Conservation (phyloP, 2,797 vertebrate genomes). For the Pseudomugil gertrudae region DNA sequence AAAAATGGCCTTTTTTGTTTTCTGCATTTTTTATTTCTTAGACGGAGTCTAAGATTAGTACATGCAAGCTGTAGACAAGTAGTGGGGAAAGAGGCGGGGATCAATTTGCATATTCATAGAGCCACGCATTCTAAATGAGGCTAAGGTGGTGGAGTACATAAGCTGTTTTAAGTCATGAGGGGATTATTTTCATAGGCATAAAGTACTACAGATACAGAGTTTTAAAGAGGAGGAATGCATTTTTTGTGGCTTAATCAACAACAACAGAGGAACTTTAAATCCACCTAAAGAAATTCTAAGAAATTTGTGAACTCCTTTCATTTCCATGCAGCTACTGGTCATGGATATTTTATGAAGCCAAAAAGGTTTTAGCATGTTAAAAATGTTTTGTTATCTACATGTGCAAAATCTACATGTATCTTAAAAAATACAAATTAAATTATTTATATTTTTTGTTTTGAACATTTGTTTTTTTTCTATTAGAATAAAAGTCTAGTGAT, state of each 20-base stretch:
- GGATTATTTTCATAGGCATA: constrained; percentile 9
- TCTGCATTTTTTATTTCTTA: not conserved
- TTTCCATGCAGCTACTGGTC: not conserved
- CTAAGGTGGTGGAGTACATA: constrained; percentile 30
- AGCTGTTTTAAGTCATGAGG: constrained; percentile 26
- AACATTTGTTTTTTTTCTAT: constrained; percentile 24
- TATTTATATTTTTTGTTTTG: constrained; percentile 1
- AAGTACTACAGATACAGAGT: constrained; percentile 14
- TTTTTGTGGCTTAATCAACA: constrained; percentile 10
- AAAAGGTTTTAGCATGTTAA: not conserved
- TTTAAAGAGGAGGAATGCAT: constrained; percentile 8
- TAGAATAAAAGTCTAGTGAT: constrained; percentile 15
- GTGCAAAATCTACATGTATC: too few species aligned
- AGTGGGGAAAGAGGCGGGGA: constrained; percentile 13
- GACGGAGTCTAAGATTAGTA: constrained; percentile 2
- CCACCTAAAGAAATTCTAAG: constrained; percentile 3
- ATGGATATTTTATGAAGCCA: constrained; percentile 4
- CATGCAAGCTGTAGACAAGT: not conserved
- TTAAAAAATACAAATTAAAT: not conserved
- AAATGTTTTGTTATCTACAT: too few species aligned
- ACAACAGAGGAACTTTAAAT: constrained; percentile 21
- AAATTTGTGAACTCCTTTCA: constrained; percentile 14
- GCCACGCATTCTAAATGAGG: constrained; percentile 22
- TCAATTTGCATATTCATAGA: constrained; percentile 25
- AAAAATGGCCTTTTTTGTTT: not conserved